Percentiles rank a stretch among this genome's conserved stretches.
Evolutionary conservation across 2,888 invertebrate species (phyloP).

Genomic region (Drosophila engyochracea): DNA sequence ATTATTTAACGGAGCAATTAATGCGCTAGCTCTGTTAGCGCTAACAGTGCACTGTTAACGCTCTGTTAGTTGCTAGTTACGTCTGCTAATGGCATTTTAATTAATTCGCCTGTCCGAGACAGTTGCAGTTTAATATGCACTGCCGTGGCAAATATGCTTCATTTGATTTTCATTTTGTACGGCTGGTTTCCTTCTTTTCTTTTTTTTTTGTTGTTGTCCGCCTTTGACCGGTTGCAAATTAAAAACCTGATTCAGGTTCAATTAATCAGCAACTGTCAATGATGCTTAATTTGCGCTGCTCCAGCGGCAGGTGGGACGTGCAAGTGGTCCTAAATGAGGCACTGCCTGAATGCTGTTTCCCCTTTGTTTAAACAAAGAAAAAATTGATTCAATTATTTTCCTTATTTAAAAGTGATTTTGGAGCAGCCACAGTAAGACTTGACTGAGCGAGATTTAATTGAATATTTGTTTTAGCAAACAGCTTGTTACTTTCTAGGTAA

Average conservation of each 20-base stretch:
- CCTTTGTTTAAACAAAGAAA: slow-evolving; percentile 3
- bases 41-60: slow-evolving; percentile 28
- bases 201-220: slow-evolving; percentile 3
- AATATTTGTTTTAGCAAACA: neutral
- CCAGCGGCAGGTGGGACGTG: neutral
- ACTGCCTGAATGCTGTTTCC: slow-evolving; percentile 39
- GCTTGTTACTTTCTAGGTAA: neutral
- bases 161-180: slow-evolving; percentile 40
- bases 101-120: slow-evolving; percentile 52
- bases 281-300: slow-evolving; percentile 64
- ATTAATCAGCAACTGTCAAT: slow-evolving; percentile 78
- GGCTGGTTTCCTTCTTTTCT: slow-evolving; percentile 9
- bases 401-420: neutral
- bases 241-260: slow-evolving; percentile 71
- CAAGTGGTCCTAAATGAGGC: slow-evolving; percentile 4
- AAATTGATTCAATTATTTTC: slow-evolving; percentile 17
- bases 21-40: slow-evolving; percentile 34
- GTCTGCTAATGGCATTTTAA: slow-evolving; percentile 55
- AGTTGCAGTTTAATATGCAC: slow-evolving; percentile 66
- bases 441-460: neutral
- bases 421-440: neutral
- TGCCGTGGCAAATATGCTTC: slow-evolving; percentile 45
- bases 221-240: slow-evolving; percentile 51
- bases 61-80: slow-evolving; percentile 17
- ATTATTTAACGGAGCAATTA: slow-evolving; percentile 59